Base-by-base conservation (phyloP, 2,888 invertebrate species). In the Dicyrtomina minuta region DNA sequence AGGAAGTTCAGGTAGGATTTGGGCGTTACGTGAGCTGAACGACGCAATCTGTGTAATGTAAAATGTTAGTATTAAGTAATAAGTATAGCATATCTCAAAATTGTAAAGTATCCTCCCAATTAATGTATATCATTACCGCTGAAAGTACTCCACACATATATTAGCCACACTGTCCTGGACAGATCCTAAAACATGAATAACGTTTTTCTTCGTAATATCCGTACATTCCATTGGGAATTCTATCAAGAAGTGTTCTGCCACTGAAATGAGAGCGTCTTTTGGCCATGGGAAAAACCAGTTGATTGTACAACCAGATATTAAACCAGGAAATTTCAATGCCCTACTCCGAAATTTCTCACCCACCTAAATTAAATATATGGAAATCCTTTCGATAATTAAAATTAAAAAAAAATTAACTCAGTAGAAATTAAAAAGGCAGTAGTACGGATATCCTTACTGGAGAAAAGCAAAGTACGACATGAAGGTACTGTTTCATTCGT, bases 221-320 rank as follows among this genome's bases (percentile, higher is more conserved):
- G 90, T 90, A 81, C 96, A 96, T 80, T 91, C 93, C 60, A 96
- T 93, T 82, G 90, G 88, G 94, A 96, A 79, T 5, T 3, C 2
- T 41, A 39, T 22, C 53, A 97, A 85, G 82, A 96, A 96, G 84
- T 97, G 96, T 80, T 90, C 88, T 6, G 96, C 96, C 15, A 97
- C 97, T 27, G 92, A 88, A 64, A 96, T 89, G 41, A 97, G 84
- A 24, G 97, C 97, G 82, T 96, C 95, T 81, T 91, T 91, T 0
- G 97, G 97, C 97, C 97, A 97, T 3, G 96, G 93, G 10, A 53
- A 60, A 80, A 96, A 96, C 97, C 97, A 97, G 82, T 97, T 95
- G 75, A 97, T 93, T 0, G 96, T 97, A 81, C 97, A 97, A 12
- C 96, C 96, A n/a, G 96, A 94, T 78, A 96, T 94, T 44, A 97